Base-by-base conservation (phyloP, 2,113 vertebrate genomes). In the Nematolebias whitei region DNA sequence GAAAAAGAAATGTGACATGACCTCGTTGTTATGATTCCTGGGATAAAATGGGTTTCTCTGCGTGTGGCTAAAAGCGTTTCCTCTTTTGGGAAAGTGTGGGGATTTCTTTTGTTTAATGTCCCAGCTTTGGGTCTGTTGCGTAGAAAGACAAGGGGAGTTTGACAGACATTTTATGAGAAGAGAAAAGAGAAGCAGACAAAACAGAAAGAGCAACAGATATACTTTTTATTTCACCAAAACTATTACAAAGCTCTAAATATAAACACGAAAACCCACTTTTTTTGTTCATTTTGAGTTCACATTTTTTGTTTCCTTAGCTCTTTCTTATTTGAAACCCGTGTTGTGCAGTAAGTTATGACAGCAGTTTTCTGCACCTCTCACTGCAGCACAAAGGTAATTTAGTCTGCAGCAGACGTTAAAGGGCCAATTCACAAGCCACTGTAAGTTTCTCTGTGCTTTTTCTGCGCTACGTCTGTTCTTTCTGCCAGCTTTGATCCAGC, bases 381-480 rank as follows among this genome's bases (percentile, higher is more conserved):
- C 13, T 40, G 63, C 50, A 13, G 54, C 18, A 66, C 68, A 85
- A 83, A 82, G 84, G 80, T 84, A 80, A 59, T 50, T 49, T 38
- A 32, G 63, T 73, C 47, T 63, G 63, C 61, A 71, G 29, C 68
- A 80, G 71, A 87, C 70, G 78, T 77, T 63, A 74, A 77, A 76
- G 71, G 74, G 76, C 69, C 82, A 85, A 69, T 64, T 78, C 70
- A 73, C 80, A 76, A 58, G 66, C 50, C 22, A 18, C 39, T 73
- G 81, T 53, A 73, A 81, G 57, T 47, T 23, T 18, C 16, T 23
- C 15, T 12, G 12, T 51, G 63, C 43, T 80, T 67, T 82, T 76
- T 38, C 23, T 59, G n/a, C 45, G 67, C 19, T 12, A 16, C 8
- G 22, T 57, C 41, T 58, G 58, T n/a, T 54, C 60, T 68, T 52